These are phyloP conservation scores for Teinopalpus imperialis DNA, from an alignment of 2,888 invertebrate species.

Conservation along the genomic window DNA sequence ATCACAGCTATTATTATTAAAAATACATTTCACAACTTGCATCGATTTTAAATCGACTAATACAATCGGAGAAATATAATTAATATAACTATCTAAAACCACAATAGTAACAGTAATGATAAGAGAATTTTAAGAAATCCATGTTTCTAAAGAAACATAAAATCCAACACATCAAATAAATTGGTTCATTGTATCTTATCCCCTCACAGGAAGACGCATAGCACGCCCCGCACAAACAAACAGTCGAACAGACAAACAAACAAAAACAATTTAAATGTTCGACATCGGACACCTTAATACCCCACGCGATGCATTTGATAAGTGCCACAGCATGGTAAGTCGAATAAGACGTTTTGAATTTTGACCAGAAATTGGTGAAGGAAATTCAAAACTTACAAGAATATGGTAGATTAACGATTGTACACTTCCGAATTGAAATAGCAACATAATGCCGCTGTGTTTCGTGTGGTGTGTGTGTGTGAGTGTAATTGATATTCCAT, in stretches of 20 bases:
- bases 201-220: constrained; percentile 28
- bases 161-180: constrained; percentile 13
- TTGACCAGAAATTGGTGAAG: not conserved
- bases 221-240: constrained; percentile 42
- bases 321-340: constrained; percentile 35
- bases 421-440: too few species aligned
- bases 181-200: constrained; percentile 13
- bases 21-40: too few species aligned
- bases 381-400: not conserved
- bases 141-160: constrained; percentile 1
- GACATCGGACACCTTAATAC: constrained; percentile 54
- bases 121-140: not conserved
- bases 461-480: too few species aligned
- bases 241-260: constrained; percentile 44
- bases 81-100: too few species aligned
- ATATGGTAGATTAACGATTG: too few species aligned
- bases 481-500: too few species aligned
- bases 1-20: too few species aligned
- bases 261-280: constrained; percentile 47
- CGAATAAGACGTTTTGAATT: constrained; percentile 4
- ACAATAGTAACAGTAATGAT: too few species aligned
- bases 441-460: too few species aligned
- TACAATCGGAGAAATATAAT: too few species aligned
- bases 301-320: constrained; percentile 52
- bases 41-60: too few species aligned